Evolutionary conservation across 2,113 vertebrate species (phyloP), one percentile per base, ranked within the genome.

Genomic region (Sorex fumeus): DNA sequence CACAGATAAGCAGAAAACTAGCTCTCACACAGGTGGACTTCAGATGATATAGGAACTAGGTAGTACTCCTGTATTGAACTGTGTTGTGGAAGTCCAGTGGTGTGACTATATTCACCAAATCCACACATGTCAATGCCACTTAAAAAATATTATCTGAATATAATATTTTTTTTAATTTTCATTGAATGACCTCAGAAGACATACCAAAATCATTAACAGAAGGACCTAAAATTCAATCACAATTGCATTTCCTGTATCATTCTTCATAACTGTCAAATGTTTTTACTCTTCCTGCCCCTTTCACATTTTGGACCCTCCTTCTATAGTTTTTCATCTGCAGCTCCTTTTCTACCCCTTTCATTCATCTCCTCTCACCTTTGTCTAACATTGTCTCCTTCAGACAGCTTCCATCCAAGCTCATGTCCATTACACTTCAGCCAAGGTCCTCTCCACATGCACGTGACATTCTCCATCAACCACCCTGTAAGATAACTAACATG

Each of bases 301-400:
- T 36, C 25, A 60, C n/a, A 43, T 0, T 23, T 8, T 90, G 7
- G 40, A 8, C 19, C 6, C 15, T 60, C 60, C 71, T 4, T 36
- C 27, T 21, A 8, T 15, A 57, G 9, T 93, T 19, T 85, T 43
- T 34, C 25, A 64, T 15, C 53, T 2, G 30, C 10, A 11, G 0
- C 8, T 5, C 28, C 13, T 57, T 7, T 21, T 64, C 3, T 1
- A 7, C 3, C 16, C 8, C 3, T 21, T 6, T 10, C 21, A 2
- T 47, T 30, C 43, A 71, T 9, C 27, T 2, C 2, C 6, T 0
- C 6, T 6, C 10, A 25, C 19, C 15, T 64, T 28, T 18, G 1
- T 9, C 2, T 45, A 15, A 45, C 16, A 21, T 27, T 79, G 36
- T 67, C 19, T 60, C 19, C 27, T 28, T 36, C 19, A 69, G 6